A percentile compares a stretch with the other conserved stretches of the same genome.
Conservation (phyloP, 92 coral and sea anemone species). For the Nematostella vectensis region DNA sequence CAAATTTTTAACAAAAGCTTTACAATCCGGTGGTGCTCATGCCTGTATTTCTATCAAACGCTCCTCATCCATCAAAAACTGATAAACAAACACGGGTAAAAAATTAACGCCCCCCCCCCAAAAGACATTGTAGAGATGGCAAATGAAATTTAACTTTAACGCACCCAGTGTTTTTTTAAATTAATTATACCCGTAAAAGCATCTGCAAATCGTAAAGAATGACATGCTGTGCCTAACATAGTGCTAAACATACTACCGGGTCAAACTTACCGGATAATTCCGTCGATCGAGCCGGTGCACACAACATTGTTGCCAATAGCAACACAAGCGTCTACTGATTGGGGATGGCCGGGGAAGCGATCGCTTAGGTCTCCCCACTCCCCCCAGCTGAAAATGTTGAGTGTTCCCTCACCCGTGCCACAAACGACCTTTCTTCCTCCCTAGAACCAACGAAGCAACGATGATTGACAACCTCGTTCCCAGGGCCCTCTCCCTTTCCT, state of each 20-base stretch:
- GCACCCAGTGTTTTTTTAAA: not conserved
- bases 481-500: too few species aligned
- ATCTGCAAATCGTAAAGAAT: too few species aligned
- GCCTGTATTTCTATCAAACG: too few species aligned
- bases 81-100: too few species aligned
- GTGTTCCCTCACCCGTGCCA: conserved; percentile 88
- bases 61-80: too few species aligned
- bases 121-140: not conserved
- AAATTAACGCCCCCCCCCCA: too few species aligned
- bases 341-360: conserved; percentile 97
- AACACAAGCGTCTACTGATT: conserved; percentile 95
- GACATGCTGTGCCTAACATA: too few species aligned
- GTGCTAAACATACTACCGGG: too few species aligned
- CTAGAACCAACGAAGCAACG: conserved; percentile 15
- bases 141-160: not conserved
- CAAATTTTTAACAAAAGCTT: too few species aligned
- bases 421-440: conserved; percentile 89
- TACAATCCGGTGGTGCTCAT: too few species aligned
- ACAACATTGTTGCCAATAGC: conserved; percentile 79
- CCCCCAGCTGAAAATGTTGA: conserved; percentile 90
- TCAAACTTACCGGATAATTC: conserved; percentile 72
- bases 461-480: not conserved
- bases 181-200: not conserved
- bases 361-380: conserved; percentile 96
- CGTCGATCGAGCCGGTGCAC: conserved; percentile 98